Conservation (phyloP, 2,113 vertebrate species). For the Cavia porcellus region DNA sequence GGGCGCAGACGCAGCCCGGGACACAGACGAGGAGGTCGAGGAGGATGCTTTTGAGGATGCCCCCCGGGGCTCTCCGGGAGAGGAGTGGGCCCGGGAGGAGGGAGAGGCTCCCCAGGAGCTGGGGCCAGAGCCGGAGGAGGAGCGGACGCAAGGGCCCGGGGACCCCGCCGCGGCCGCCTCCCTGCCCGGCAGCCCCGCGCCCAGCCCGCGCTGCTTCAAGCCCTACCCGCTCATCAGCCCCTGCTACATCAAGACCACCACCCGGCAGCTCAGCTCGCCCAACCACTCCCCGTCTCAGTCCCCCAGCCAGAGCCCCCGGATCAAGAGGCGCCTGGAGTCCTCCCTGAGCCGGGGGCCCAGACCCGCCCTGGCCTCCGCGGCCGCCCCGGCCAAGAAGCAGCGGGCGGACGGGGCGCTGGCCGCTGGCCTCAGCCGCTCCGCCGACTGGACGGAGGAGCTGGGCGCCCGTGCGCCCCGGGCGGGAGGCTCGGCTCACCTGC, state of each 20-base stretch:
- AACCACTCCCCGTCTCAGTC: constrained; percentile 92
- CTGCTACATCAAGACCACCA: constrained; percentile 97
- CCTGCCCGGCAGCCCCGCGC: constrained; percentile 85
- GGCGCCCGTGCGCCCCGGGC: constrained; percentile 63
- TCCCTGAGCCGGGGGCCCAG: constrained; percentile 51
- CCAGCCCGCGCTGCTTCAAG: constrained; percentile 91
- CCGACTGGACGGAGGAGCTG: constrained; percentile 95
- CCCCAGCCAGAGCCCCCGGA: constrained; percentile 93
- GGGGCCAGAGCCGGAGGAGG: background rate
- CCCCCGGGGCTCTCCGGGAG: constrained; percentile 65
- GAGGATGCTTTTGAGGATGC: constrained; percentile 82
- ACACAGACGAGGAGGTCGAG: constrained; percentile 80
- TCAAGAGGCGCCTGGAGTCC: constrained; percentile 87
- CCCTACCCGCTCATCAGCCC: constrained; percentile 93
- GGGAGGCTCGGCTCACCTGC: constrained; percentile 88
- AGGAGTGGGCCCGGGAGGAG: constrained; percentile 51
- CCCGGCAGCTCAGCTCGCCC: constrained; percentile 95
- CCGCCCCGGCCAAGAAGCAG: constrained; percentile 83
- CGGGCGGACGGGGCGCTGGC: constrained; percentile 87
- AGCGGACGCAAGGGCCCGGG: background rate
- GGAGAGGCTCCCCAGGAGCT: background rate
- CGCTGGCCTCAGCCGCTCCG: constrained; percentile 92
- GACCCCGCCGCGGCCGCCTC: background rate
- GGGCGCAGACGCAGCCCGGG: background rate
- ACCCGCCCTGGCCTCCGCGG: background rate